These are phyloP conservation scores for Lathronympha strigana DNA, from an alignment of 2,888 invertebrate species.

Conservation along the genomic window DNA sequence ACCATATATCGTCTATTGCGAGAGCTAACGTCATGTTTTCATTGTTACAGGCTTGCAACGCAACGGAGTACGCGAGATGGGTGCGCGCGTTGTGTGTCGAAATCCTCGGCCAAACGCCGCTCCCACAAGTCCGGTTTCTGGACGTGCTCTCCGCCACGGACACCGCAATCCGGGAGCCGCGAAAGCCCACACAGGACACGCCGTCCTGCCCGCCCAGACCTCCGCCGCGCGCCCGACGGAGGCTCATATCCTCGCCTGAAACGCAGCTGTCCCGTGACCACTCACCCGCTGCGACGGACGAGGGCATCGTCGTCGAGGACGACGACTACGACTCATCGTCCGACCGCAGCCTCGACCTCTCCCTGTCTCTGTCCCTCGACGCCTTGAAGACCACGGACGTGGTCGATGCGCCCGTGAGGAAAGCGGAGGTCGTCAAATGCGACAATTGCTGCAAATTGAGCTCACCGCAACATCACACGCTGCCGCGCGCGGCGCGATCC, in stretches of 20 bases:
- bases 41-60: slow-evolving; percentile 87
- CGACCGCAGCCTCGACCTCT: slow-evolving; percentile 81
- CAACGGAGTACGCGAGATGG: slow-evolving; percentile 89
- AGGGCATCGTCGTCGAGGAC: slow-evolving; percentile 82
- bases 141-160: slow-evolving; percentile 87
- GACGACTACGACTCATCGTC: slow-evolving; percentile 84
- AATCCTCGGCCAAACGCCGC: slow-evolving; percentile 89
- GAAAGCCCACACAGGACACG: slow-evolving; percentile 68
- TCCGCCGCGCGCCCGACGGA: slow-evolving; percentile 76
- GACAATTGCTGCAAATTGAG: slow-evolving; percentile 76
- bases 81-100: slow-evolving; percentile 90
- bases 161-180: slow-evolving; percentile 71
- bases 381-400: slow-evolving; percentile 75
- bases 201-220: slow-evolving; percentile 71
- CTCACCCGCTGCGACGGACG: slow-evolving; percentile 80
- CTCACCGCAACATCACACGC: slow-evolving; percentile 68
- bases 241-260: slow-evolving; percentile 71
- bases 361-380: slow-evolving; percentile 77
- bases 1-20: slow-evolving; percentile 28
- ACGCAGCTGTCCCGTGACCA: slow-evolving; percentile 73
- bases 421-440: slow-evolving; percentile 76
- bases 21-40: slow-evolving; percentile 46
- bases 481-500: slow-evolving; percentile 74
- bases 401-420: slow-evolving; percentile 73
- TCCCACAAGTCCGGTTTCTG: slow-evolving; percentile 88